Evolutionary conservation across 2,888 invertebrate genomes (phyloP).

Genomic region (Drosophila nigritarsus): DNA sequence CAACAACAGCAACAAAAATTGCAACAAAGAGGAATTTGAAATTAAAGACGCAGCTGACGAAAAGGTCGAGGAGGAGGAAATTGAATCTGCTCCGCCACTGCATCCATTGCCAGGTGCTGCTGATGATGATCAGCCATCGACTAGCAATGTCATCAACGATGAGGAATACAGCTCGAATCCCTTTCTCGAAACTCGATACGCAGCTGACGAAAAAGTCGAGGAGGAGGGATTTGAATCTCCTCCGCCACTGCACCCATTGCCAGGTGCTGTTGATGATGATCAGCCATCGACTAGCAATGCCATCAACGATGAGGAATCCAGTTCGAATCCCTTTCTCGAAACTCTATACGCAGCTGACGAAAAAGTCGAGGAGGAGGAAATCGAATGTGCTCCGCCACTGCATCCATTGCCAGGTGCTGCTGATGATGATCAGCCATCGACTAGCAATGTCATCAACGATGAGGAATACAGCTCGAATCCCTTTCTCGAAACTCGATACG

Average conservation of each 20-base stretch:
- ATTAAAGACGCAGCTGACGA: not conserved
- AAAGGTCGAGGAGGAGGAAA: not conserved
- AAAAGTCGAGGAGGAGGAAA: not conserved
- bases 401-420: not conserved
- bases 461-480: not conserved
- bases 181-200: too few relatives aligned
- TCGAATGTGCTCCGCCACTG: not conserved
- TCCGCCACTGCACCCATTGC: too few relatives aligned
- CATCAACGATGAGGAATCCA: too few relatives aligned
- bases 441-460: not conserved
- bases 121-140: not conserved
- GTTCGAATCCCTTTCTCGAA: too few relatives aligned
- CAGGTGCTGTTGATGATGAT: too few relatives aligned
- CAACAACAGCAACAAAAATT: constrained; percentile 6
- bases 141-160: not conserved
- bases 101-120: not conserved
- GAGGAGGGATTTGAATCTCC: too few relatives aligned
- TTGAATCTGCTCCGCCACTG: not conserved
- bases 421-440: not conserved
- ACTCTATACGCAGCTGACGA: not conserved
- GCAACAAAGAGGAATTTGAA: constrained; percentile 1
- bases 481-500: too few relatives aligned
- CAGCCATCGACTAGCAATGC: too few relatives aligned
- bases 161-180: not conserved
- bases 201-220: too few relatives aligned